phyloP scores from a whole-genome alignment of 2,113 vertebrate species.

The Trematomus loennbergii region DNA sequence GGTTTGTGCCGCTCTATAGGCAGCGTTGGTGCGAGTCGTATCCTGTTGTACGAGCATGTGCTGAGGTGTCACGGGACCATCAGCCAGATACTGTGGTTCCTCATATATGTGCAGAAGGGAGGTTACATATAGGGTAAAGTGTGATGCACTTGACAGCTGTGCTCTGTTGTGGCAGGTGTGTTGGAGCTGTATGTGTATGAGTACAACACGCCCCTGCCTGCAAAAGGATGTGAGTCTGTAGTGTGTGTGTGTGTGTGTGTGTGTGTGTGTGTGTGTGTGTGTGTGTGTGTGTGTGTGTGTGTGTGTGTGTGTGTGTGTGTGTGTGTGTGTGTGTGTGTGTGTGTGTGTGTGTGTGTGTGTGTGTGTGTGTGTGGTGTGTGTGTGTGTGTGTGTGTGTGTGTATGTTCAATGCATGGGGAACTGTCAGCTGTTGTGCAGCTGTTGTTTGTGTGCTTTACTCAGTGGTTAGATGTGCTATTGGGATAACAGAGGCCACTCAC shows the following conservation, averaged over 20 bases:
- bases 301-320: constrained; percentile 5
- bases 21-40: constrained; percentile 35
- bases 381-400: no score
- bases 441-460: constrained; percentile 65
- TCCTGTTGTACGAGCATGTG: constrained; percentile 58
- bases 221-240: constrained; percentile 36
- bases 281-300: not conserved
- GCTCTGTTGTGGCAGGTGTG: constrained; percentile 75
- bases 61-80: constrained; percentile 61
- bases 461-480: constrained; percentile 19
- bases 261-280: not conserved
- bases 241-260: not conserved
- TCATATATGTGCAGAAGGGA: constrained; percentile 40
- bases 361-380: no score
- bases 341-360: no score
- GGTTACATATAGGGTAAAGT: constrained; percentile 62
- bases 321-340: no score
- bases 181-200: constrained; percentile 55
- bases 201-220: constrained; percentile 59
- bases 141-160: constrained; percentile 72
- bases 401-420: constrained; percentile 35
- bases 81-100: constrained; percentile 36
- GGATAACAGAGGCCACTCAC: constrained; percentile 20
- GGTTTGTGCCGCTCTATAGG: not conserved
- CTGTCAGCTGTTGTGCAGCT: constrained; percentile 73